Evolutionary conservation across 2,888 invertebrate genomes (phyloP), one percentile per base, ranked within the genome.

Genomic region (Coelinius sp.): DNA sequence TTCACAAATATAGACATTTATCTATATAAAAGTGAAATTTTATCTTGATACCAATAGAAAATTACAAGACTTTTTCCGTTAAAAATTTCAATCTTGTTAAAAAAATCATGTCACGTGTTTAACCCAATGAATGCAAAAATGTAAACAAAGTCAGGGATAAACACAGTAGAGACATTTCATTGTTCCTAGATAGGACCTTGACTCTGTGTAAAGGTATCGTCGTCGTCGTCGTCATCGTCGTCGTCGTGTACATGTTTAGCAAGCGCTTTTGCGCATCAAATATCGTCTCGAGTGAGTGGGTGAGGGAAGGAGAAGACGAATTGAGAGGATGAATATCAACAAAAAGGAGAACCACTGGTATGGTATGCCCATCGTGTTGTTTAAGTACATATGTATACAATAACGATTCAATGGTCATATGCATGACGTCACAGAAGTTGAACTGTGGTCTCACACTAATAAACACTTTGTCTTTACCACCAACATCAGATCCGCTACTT

Each of bases 311-410:
- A 25, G 24, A 10, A 2, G 22, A 12, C 12, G 46, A 7, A 22
- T 52, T 20, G 67, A 20, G 38, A 49, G 25, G n/a, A 20, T 56
- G 75, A 73, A 41, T 80, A 81, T 82, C 81, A 83, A 83, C 82
- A 83, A 82, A 83, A 52, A 79, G 78, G 81, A 82, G 83, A 83
- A 80, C 82, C 83, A 81, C 83, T 83, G 83, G 25, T 27, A 25
- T 12, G 6, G 24, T 3, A 10, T 20, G 24, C 52, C 4, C 2
- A 4, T 80, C 79, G 76, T 59, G 71, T 59, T n/a, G n/a, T n/a
- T n/a, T n/a, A n/a, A n/a, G n/a, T n/a, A n/a, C 24, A 22, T 24
- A 17, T 41, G 12, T 38, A n/a, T 41, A 38, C 8, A 38, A 38
- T 22, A 24, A 20, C 24, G 41, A 38, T 38, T 38, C 38, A 63